A percentile compares a stretch with the other conserved stretches of the same genome.
phyloP scores from a whole-genome alignment of 2,113 vertebrate genomes.

The Ramphastos sulfuratus region DNA sequence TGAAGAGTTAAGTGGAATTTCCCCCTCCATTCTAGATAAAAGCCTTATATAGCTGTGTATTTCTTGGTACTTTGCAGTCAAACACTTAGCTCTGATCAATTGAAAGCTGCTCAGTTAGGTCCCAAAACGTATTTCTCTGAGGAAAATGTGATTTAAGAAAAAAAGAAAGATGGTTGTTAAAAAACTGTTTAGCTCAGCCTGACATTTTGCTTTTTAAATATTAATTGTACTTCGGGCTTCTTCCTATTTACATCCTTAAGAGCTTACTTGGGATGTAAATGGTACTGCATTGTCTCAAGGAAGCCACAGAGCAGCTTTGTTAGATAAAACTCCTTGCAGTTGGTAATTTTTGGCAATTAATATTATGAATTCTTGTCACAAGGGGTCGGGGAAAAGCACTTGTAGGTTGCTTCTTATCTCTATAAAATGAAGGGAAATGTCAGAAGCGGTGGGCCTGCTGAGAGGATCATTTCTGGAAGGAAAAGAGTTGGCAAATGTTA shows the following conservation, averaged over 20 bases:
- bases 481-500: slow-evolving; percentile 83
- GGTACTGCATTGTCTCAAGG: slow-evolving; percentile 72
- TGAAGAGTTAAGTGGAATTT: slow-evolving; percentile 18
- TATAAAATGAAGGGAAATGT: slow-evolving; percentile 78
- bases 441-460: slow-evolving; percentile 64
- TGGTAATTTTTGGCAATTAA: slow-evolving; percentile 82
- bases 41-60: not conserved
- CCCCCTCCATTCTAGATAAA: not conserved
- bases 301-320: slow-evolving; percentile 70
- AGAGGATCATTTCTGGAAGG: slow-evolving; percentile 64
- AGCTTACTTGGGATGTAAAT: slow-evolving; percentile 71
- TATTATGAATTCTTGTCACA: slow-evolving; percentile 80
- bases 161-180: not conserved
- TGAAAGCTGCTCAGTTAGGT: slow-evolving; percentile 39
- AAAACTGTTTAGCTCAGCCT: slow-evolving; percentile 67
- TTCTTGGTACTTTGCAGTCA: slow-evolving; percentile 31
- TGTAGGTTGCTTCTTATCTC: slow-evolving; percentile 68
- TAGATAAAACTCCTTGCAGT: slow-evolving; percentile 77
- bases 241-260: slow-evolving; percentile 78
- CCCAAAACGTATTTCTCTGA: slow-evolving; percentile 47
- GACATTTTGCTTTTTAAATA: slow-evolving; percentile 74
- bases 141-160: slow-evolving; percentile 42
- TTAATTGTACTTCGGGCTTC: slow-evolving; percentile 71
- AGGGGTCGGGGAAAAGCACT: slow-evolving; percentile 59
- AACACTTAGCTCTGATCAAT: slow-evolving; percentile 59